These are phyloP conservation scores for Lophotriccus pileatus DNA, from an alignment of 2,797 vertebrate genomes.

Conservation along the genomic window DNA sequence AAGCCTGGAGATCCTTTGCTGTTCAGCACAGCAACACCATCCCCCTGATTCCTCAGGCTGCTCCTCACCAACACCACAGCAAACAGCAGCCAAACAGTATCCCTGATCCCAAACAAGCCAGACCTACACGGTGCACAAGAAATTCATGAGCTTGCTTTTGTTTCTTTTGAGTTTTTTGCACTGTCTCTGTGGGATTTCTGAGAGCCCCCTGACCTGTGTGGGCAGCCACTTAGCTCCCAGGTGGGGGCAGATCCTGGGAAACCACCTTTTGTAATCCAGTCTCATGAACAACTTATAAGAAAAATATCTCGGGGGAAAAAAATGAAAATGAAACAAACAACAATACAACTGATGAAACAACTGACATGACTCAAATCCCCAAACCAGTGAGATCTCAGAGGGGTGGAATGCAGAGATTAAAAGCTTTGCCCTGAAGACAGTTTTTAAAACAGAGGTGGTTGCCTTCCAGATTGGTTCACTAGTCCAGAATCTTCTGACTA, in stretches of 20 bases:
- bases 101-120: background rate
- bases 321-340: background rate
- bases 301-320: background rate
- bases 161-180: background rate
- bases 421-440: background rate
- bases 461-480: background rate
- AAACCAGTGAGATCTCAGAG: background rate
- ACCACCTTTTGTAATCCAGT: background rate
- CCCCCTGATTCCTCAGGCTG: background rate
- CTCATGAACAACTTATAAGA: background rate
- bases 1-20: background rate
- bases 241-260: background rate
- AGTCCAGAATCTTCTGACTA: background rate
- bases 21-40: accelerated
- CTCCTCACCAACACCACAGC: background rate
- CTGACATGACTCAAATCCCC: background rate
- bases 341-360: background rate
- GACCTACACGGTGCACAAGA: background rate
- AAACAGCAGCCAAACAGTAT: background rate
- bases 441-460: background rate
- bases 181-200: background rate
- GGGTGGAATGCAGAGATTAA: background rate
- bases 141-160: background rate
- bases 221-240: background rate
- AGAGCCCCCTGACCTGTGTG: background rate